Base-by-base conservation (phyloP, 2,797 vertebrate species). In the Phrynocephalus guinanensis region DNA sequence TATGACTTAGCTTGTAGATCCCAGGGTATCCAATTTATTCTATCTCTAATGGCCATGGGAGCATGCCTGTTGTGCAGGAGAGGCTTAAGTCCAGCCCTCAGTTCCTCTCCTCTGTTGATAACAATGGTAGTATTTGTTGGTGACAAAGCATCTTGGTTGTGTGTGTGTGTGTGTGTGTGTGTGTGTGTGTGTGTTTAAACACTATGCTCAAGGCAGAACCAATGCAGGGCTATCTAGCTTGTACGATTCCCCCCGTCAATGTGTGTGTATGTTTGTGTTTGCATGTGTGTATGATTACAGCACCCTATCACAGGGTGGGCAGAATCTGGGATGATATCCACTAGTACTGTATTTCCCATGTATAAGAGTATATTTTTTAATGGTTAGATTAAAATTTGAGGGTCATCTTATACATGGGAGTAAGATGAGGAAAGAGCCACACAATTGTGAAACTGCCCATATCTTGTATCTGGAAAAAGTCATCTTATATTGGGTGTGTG, bases 131-230 rank as follows among this genome's bases (percentile, higher is more conserved):
- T 1, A 2, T 78, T 75, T 83, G 86, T 71, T 0, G 28, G 30
- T 0, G 6, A 28, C 10, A 33, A 1, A 22, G 7, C 0, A 44
- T 33, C 1, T 56, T 33, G 1, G 33, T 33, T 33, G 33, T 33
- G 33, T 33, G 33, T 33, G 33, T 33, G 33, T 33, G 33, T 33
- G 33, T 33, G 33, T 33, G 33, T 33, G 33, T 33, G 33, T 33
- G 33, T 33, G 33, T 33, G 33, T 33, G 33, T 93, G 94, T 33
- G 91, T 93, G 73, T 63, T 92, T 88, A 95, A 93, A 95, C 91
- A 94, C 26, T 0, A 1, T 0, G 0, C 0, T 52, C 44, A 5
- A 79, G 83, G 75, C 26, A 81, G 78, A 93, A 93, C 91, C 22
- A 11, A 87, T 85, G 6, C 0, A 84, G 1, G 6, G 48, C 79